Base-by-base conservation (phyloP, 1,140 invertebrate species). In the Apis laboriosa region DNA sequence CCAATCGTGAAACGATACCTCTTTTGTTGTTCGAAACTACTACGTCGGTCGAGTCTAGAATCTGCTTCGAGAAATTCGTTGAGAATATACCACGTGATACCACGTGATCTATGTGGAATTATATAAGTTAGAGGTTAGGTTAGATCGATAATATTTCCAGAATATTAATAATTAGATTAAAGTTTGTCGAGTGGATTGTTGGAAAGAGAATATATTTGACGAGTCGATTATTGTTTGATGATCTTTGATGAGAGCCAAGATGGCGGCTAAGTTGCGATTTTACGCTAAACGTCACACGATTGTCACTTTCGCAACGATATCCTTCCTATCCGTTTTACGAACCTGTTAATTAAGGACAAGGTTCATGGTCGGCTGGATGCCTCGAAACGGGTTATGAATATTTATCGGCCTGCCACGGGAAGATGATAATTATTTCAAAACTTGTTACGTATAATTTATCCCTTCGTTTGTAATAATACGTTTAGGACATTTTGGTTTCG, bases 281-380 rank as follows among this genome's bases (percentile, higher is more conserved):
- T 43, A 43, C 34, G 4, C 4, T 43, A 43, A 43, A 43, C 34
- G 34, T 43, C 34, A 4, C 34, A 4, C 34, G 34, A 43, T 43
- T 43, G 4, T 9, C 11, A 9, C 76, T 43, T n/a, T 55, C 0
- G 15, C 12, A 13, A 49, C 49, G 72, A 58, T 72, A 80, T 19
- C 64, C 66, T 67, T 43, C 55, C 86, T 80, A 56, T 77, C 77
- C 66, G 77, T 88, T 86, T 84, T 67, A 67, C 70, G 67, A 84
- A 86, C 66, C 77, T 84, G 84, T 88, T 88, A 86, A 88, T 88
- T 88, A 88, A 88, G 84, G 58, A 78, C 84, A 86, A 79, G 86
- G 76, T 83, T 56, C 68, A 77, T 55, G 81, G 70, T 81, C 75
- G 77, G 60, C 76, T 60, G 81, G 84, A 88, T 86, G 81, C 84